Percentiles rank a stretch among this genome's conserved stretches.
Evolutionary conservation across 2,888 invertebrate species (phyloP).

Genomic region (Watsonalla cultraria): DNA sequence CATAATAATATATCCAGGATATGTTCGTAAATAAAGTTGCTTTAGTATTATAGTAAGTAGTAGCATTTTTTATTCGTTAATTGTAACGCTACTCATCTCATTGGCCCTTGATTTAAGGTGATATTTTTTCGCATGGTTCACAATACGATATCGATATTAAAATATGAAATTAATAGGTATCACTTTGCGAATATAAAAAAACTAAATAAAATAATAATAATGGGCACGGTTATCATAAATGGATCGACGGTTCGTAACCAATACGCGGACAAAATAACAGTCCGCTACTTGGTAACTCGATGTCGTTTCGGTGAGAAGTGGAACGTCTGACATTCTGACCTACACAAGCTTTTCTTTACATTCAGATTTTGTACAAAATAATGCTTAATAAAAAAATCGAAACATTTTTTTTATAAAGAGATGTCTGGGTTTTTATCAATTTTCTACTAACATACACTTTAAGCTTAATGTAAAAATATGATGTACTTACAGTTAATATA

Average conservation of each 20-base stretch:
- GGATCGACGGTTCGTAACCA: conserved; percentile 31
- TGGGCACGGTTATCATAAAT: conserved; percentile 24
- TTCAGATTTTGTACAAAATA: conserved; percentile 15
- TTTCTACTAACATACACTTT: no score
- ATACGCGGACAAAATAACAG: conserved; percentile 57
- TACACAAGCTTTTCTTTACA: conserved; percentile 50
- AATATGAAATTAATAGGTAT: neutral
- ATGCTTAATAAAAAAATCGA: neutral
- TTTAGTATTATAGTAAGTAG: no score
- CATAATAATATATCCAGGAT: no score
- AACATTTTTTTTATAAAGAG: no score
- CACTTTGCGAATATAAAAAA: neutral
- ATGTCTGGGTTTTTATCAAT: no score
- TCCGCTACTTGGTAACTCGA: conserved; percentile 52
- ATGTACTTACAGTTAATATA: neutral
- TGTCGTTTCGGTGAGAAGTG: conserved; percentile 62
- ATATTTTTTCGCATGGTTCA: no score
- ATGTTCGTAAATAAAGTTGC: no score
- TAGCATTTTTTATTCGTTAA: no score
- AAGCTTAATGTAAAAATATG: no score
- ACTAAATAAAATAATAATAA: neutral
- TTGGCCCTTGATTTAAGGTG: no score
- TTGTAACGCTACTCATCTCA: no score
- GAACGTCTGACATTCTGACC: conserved; percentile 66
- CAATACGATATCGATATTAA: neutral